Evolutionary conservation across 2,888 invertebrate species (phyloP), one percentile per base, ranked within the genome.

Genomic region (Leucoptera coffeella): DNA sequence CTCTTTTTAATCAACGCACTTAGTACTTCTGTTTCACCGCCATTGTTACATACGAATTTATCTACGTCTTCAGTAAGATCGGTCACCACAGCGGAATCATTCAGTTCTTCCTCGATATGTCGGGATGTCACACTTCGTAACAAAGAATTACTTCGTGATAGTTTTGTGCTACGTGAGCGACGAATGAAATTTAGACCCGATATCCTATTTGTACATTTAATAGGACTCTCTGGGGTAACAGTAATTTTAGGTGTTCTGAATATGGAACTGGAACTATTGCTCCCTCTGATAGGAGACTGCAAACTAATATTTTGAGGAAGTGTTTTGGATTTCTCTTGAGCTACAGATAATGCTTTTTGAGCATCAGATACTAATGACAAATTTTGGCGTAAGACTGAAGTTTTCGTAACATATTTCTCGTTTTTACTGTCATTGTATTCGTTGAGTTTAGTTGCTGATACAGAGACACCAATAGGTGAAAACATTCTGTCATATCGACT

Each of bases 91-190:
- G 35, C 33, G 30, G 48, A 52, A 30, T 62, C 67, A 30, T 60
- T 65, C 26, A 59, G 42, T 2, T 62, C 67, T 34, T 60, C 69
- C 40, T 71, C 69, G 12, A 69, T 62, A 37, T 64, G 52, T 37
- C 58, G 62, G 14, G 72, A 53, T 26, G 75, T 73, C 35, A 77
- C 72, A 37, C 75, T 76, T 33, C 78, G 69, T 8, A 79, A 43
- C 32, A 79, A 47, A 2, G 78, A 78, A 41, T 80, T 80, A 39
- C 80, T 83, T 31, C 83, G 69, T 2, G 80, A 78, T 25, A 84
- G 46, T 46, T 84, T 84, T 2, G 83, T 82, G 36, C 83, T 83
- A 40, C 84, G 78, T 4, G 83, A 82, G 29, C 83, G 67, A 8
- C 84, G 69, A 39, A 84, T 82, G 37, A 83, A 78, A 42, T 75